Evolutionary conservation across 2,113 vertebrate species (phyloP), one percentile per base, ranked within the genome.

Genomic region (Rhodinocichla rosea): DNA sequence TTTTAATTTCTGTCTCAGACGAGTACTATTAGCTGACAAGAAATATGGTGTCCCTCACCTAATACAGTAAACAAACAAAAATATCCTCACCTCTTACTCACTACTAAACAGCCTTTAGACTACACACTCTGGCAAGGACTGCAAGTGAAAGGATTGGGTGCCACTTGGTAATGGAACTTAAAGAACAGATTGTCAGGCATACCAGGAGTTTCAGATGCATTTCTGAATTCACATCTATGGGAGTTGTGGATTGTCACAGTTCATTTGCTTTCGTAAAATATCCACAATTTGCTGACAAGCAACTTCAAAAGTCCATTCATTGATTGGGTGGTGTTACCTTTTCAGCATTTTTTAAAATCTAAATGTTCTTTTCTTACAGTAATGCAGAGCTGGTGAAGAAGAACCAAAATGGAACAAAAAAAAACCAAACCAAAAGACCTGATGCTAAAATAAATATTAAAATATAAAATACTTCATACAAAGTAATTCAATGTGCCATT

Each of bases 101-200:
- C 97, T 97, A 97, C 96, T 95, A 97, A 97, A 98, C 97, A 97
- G 97, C 97, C 97, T 98, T 97, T 97, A 97, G 97, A 98, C 97
- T 98, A 97, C 71, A 97, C 92, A 97, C 95, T 97, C 96, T 95
- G 97, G 97, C 91, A 97, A 97, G 97, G 97, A 98, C 94, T 97
- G 97, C 96, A 97, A 96, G 93, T 97, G 97, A 98, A 98, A 98
- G 95, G 97, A 96, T 94, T 92, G 95, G 97, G 97, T 97, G 97
- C 98, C 97, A 98, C 97, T 98, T 96, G 95, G 95, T 97, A 98
- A 98, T 97, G 97, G 97, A 98, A 98, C 97, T 98, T 97, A 98
- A 98, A 98, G 98, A 97, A 97, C 97, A 98, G 98, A 98, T 98
- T 98, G 98, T 98, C 98, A 98, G 98, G 98, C 98, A 98, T 98